Percentiles rank a stretch among this genome's conserved stretches.
Evolutionary conservation across 2,888 invertebrate species (phyloP).

Genomic region (Drosophila neonasuta): DNA sequence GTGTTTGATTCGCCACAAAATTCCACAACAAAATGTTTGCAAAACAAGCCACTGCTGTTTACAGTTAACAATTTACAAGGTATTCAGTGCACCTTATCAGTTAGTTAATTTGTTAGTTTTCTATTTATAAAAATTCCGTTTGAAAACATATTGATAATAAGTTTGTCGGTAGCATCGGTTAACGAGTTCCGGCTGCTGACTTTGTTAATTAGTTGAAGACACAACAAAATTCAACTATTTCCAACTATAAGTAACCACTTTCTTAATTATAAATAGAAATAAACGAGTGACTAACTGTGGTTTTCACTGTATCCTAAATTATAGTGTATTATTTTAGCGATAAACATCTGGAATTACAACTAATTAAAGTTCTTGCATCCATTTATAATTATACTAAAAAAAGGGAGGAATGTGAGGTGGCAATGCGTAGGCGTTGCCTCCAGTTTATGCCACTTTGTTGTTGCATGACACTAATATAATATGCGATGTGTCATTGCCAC

Average conservation of each 20-base stretch:
- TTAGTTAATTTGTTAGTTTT: conserved; percentile 9
- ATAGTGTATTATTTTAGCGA: neutral
- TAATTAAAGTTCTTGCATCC: neutral
- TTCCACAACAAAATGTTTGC: conserved; percentile 4
- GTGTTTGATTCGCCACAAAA: conserved; percentile 1
- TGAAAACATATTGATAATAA: conserved; percentile 31
- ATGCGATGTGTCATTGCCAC: conserved; percentile 19
- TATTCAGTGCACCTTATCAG: conserved; percentile 17
- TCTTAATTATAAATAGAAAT: conserved; percentile 1
- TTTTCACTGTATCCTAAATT: neutral
- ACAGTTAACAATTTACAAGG: conserved; percentile 7
- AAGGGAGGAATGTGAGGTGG: neutral
- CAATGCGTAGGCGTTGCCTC: neutral
- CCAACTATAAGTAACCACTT: conserved; percentile 1
- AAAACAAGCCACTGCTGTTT: conserved; percentile 12
- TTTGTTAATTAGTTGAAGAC: conserved; percentile 28
- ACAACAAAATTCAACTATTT: conserved; percentile 6
- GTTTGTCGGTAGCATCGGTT: conserved; percentile 5
- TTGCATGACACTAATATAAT: conserved; percentile 4
- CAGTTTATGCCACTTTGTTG: neutral
- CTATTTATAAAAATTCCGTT: neutral
- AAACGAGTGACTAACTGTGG: neutral
- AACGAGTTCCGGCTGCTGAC: conserved; percentile 31
- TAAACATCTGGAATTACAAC: neutral
- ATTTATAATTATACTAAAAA: conserved; percentile 3